These are phyloP conservation scores for Quadriops clusia DNA, from an alignment of 2,888 invertebrate species.

Conservation along the genomic window DNA sequence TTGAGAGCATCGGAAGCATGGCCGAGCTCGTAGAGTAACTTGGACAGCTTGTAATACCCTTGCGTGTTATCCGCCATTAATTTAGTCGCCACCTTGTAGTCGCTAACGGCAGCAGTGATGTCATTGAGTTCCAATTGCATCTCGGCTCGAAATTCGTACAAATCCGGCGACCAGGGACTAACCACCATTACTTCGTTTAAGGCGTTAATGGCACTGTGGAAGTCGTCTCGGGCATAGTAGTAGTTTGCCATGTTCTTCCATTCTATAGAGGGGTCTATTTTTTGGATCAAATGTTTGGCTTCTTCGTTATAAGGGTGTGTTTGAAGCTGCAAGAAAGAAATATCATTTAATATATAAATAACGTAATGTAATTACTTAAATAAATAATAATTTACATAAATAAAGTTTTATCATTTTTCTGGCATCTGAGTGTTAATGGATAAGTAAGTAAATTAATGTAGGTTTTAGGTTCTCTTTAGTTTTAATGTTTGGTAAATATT, in stretches of 20 bases:
- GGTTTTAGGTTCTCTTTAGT: too few relatives aligned
- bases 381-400: too few relatives aligned
- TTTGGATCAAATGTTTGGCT: constrained; percentile 55
- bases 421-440: too few relatives aligned
- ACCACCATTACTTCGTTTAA: constrained; percentile 60
- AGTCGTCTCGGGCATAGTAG: constrained; percentile 45
- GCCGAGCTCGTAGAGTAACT: constrained; percentile 78
- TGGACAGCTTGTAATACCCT: constrained; percentile 72
- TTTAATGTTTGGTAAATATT: too few relatives aligned
- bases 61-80: constrained; percentile 84
- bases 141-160: constrained; percentile 78
- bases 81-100: constrained; percentile 82
- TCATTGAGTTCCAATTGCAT: constrained; percentile 71
- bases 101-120: constrained; percentile 75
- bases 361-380: too few relatives aligned
- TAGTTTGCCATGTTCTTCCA: constrained; percentile 54
- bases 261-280: constrained; percentile 51
- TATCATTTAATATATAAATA: too few relatives aligned
- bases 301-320: constrained; percentile 68
- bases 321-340: constrained; percentile 41
- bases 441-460: too few relatives aligned
- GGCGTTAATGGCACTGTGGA: constrained; percentile 47
- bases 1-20: constrained; percentile 83
- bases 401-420: too few relatives aligned
- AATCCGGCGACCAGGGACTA: constrained; percentile 79